Percentiles rank a stretch among this genome's conserved stretches.
Conservation (phyloP, 2,888 invertebrate species). For the Troilus luridus region DNA sequence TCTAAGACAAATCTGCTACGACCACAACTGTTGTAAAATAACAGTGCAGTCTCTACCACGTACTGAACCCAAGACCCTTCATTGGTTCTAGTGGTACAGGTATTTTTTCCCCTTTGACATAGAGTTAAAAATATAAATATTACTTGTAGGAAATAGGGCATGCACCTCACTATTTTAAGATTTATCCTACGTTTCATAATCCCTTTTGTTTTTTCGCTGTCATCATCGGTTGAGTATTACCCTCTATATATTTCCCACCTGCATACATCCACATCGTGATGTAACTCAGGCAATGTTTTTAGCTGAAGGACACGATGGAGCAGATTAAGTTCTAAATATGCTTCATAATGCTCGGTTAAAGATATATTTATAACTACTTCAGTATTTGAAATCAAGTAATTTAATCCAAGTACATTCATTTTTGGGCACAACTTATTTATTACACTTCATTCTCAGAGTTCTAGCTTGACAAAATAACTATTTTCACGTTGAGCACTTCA, state of each 20-base stretch:
- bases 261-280: not conserved
- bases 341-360: not conserved
- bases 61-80: too few species aligned
- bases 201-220: not conserved
- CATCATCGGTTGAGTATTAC: not conserved
- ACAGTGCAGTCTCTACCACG: too few species aligned
- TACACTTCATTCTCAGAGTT: too few species aligned
- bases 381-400: not conserved
- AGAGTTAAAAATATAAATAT: not conserved
- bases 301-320: not conserved
- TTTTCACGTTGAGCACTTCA: too few species aligned
- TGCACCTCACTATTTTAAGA: not conserved
- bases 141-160: not conserved
- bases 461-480: too few species aligned
- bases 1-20: too few species aligned
- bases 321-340: not conserved
- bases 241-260: constrained; percentile 4
- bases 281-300: not conserved
- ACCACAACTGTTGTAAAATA: too few species aligned
- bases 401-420: too few species aligned
- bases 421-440: too few species aligned
- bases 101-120: too few species aligned
- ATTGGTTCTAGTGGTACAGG: too few species aligned
- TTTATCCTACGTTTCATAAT: constrained; percentile 12
- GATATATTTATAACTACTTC: not conserved